Evolutionary conservation across 2,888 invertebrate species (phyloP).

Genomic region (Chrysolina americana): DNA sequence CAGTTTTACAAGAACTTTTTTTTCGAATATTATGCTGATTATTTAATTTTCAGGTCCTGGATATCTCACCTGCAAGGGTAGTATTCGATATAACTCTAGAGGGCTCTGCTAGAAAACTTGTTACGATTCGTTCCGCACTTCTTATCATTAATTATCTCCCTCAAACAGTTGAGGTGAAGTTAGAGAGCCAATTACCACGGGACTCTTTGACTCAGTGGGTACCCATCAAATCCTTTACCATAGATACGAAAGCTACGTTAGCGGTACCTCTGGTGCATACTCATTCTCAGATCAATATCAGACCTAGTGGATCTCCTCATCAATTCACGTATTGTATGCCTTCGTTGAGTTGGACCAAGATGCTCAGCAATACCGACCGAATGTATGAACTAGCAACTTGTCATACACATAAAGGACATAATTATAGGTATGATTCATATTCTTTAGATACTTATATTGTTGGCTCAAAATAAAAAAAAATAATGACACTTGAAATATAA

Average conservation of each 20-base stretch:
- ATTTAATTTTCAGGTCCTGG: slow-evolving; percentile 50
- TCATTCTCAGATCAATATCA: slow-evolving; percentile 81
- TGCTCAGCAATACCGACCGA: slow-evolving; percentile 69
- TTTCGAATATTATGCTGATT: background rate
- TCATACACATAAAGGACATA: slow-evolving; percentile 67
- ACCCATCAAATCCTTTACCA: slow-evolving; percentile 65
- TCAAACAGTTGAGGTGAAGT: slow-evolving; percentile 80
- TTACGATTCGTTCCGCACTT: slow-evolving; percentile 92
- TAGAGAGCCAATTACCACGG: slow-evolving; percentile 74
- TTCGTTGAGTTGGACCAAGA: slow-evolving; percentile 76
- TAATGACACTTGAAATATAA: too few relatives aligned
- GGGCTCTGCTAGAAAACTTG: slow-evolving; percentile 94
- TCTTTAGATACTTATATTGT: too few relatives aligned
- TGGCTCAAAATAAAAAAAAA: too few relatives aligned
- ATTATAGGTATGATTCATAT: slow-evolving; percentile 67
- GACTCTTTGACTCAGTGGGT: slow-evolving; percentile 64
- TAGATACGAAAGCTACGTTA: slow-evolving; percentile 74
- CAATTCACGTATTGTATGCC: slow-evolving; percentile 74
- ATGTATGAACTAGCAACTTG: slow-evolving; percentile 68
- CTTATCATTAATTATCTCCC: slow-evolving; percentile 84
- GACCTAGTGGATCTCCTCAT: slow-evolving; percentile 75
- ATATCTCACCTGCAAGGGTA: slow-evolving; percentile 78
- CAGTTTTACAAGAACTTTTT: too few relatives aligned
- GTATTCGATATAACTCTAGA: slow-evolving; percentile 94
- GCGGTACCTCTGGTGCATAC: slow-evolving; percentile 86